Base-by-base conservation (phyloP, 1,140 invertebrate species). In the Euwallacea similis region DNA sequence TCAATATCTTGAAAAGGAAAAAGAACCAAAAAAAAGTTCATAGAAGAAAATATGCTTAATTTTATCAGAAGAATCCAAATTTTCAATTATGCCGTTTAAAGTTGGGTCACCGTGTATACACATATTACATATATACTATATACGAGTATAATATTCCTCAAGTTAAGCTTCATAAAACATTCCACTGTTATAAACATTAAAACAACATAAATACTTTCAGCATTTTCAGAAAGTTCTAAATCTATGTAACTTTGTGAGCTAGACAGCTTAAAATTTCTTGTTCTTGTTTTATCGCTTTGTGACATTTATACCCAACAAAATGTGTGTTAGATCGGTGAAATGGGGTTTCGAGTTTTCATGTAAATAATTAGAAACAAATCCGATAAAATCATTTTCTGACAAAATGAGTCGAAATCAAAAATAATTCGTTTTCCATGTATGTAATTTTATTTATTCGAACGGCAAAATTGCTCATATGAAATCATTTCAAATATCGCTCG, bases 261-360 rank as follows among this genome's bases (percentile, higher is more conserved):
- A 50, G 46, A 50, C 46, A 50, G 46, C 46, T 47, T 50, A 33
- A 50, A 50, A 13, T 50, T 50, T 50, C 46, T 50, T 50, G 46
- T 50, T 50, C 9, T 50, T 50, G 46, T 13, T 50, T 50, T 50
- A 50, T 50, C 46, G 21, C 21, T 33, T 33, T 50, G 46, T 50
- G 46, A 50, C 46, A 50, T 50, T 50, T 50, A 50, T 50, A 50
- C 13, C 46, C 2, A 11, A 11, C 9, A 13, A 50, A 50, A 50
- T 50, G 46, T 50, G 46, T 50, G 46, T 50, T 1, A 50, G 9
- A 50, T 50, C 9, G 46, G 13, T 13, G 13, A 50, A 50, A 11
- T 2, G 9, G 46, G 46, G 46, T 50, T 50, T 50, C 2, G 6
- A 50, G 13, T 33, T 33, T 33, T 11, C 46, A 50, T 50, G 46